Evolutionary conservation across 2,888 invertebrate species (phyloP), one percentile per base, ranked within the genome.

Genomic region (Monochamus alternatus): DNA sequence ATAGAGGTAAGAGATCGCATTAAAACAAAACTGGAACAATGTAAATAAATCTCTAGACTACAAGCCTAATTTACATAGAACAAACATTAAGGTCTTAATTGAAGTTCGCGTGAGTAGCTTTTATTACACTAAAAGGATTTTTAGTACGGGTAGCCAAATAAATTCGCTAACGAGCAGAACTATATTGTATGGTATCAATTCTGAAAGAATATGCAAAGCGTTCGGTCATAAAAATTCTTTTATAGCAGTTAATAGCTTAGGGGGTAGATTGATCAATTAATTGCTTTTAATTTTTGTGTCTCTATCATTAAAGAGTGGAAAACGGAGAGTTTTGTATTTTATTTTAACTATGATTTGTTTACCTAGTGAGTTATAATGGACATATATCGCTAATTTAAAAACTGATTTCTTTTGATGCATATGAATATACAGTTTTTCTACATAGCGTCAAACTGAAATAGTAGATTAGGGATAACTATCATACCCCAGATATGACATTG

Each of bases 71-170:
- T 86, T 86, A 81, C 86, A 86, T 86, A 83, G 83, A 84, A 85
- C 84, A 81, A 84, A 84, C 85, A 84, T 86, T 86, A 85, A 84
- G 82, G 83, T 82, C 84, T 86, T 85, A 86, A 86, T 86, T 85
- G 83, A 85, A 82, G 80, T 78, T 85, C 80, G 85, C 85, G 85
- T 85, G 85, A 84, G 84, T 81, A 81, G 82, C 83, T 83, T 84
- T 84, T 85, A 85, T 85, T 85, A 84, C 76, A 67, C 78, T 74
- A 75, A 72, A 73, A 78, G 73, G 73, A 79, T 74, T 80, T 78
- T 75, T 74, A 69, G 73, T 68, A 68, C n/a, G 64, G 73, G 63
- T 75, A 67, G 59, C 71, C 64, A 69, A 75, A 78, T 76, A 75
- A 77, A 78, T 78, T 73, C 73, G 77, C 75, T 73, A 74, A 73